Evolutionary conservation across 1,140 invertebrate genomes (phyloP).

Genomic region (Chionoecetes opilio): DNA sequence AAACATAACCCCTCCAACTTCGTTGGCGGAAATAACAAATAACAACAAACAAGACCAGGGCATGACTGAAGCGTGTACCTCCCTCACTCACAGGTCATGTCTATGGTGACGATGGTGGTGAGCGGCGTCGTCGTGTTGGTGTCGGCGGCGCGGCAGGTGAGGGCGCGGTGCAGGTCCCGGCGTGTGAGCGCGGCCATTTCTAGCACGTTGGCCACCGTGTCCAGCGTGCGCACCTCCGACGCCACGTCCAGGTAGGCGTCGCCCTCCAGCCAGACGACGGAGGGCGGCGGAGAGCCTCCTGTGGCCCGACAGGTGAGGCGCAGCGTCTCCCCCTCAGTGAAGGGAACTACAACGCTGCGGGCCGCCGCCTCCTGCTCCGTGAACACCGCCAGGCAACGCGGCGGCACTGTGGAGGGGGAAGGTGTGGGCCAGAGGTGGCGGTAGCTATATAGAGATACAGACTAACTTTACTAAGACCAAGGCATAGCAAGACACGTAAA

Average conservation of each 20-base stretch:
- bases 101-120: slow-evolving; percentile 50
- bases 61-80: too few relatives aligned
- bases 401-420: too few relatives aligned
- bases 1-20: too few relatives aligned
- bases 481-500: too few relatives aligned
- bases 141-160: slow-evolving; percentile 82
- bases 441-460: too few relatives aligned
- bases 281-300: slow-evolving; percentile 65
- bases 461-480: too few relatives aligned
- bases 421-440: too few relatives aligned
- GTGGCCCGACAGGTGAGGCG: slow-evolving; percentile 55
- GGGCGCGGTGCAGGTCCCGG: slow-evolving; percentile 81
- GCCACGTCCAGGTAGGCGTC: slow-evolving; percentile 50
- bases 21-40: too few relatives aligned
- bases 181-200: slow-evolving; percentile 81
- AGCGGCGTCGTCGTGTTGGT: slow-evolving; percentile 81
- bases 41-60: neutral
- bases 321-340: slow-evolving; percentile 35
- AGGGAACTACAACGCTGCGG: slow-evolving; percentile 38
- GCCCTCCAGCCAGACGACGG: slow-evolving; percentile 69
- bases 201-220: slow-evolving; percentile 65
- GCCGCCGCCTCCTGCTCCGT: slow-evolving; percentile 40
- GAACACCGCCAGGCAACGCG: too few relatives aligned
- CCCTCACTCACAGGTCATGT: slow-evolving; percentile 72
- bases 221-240: neutral